Evolutionary conservation across 2,113 vertebrate genomes (phyloP).

Genomic region (Bos taurus): DNA sequence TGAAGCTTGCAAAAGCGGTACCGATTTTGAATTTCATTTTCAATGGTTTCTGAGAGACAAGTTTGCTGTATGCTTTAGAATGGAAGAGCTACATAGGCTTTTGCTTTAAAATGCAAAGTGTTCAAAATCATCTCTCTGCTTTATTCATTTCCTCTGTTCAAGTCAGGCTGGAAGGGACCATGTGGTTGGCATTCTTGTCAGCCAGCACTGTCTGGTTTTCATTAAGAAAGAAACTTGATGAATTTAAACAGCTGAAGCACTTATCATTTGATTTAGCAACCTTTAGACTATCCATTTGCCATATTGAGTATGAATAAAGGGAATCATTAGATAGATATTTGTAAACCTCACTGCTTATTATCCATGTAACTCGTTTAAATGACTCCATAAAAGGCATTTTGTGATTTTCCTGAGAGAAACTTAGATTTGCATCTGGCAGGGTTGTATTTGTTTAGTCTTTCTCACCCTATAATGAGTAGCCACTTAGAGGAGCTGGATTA

Average conservation of each 20-base stretch:
- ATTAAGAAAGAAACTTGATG: constrained; percentile 29
- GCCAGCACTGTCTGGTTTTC: neutral
- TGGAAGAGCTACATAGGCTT: rapidly evolving
- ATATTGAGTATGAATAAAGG: neutral
- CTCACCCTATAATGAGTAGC: neutral
- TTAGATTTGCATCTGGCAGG: neutral
- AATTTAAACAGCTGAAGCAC: constrained; percentile 11
- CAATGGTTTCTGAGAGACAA: neutral
- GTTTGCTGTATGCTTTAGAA: neutral
- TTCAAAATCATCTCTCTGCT: neutral
- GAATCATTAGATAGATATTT: neutral
- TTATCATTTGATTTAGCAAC: constrained; percentile 16
- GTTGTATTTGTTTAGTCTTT: neutral
- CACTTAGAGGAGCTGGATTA: neutral
- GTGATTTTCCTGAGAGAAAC: constrained; percentile 18
- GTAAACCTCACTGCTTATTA: constrained; percentile 21
- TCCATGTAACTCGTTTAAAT: constrained; percentile 33
- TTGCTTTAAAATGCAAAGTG: neutral
- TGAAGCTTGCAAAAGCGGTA: constrained; percentile 91
- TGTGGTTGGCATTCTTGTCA: neutral
- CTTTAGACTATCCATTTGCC: neutral
- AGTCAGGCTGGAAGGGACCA: neutral
- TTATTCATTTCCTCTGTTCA: neutral
- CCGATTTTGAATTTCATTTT: neutral
- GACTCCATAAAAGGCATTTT: neutral